A percentile compares a stretch with the other conserved stretches of the same genome.
Evolutionary conservation across 2,888 invertebrate species (phyloP).

Genomic region (Oegoconia quadripuncta): DNA sequence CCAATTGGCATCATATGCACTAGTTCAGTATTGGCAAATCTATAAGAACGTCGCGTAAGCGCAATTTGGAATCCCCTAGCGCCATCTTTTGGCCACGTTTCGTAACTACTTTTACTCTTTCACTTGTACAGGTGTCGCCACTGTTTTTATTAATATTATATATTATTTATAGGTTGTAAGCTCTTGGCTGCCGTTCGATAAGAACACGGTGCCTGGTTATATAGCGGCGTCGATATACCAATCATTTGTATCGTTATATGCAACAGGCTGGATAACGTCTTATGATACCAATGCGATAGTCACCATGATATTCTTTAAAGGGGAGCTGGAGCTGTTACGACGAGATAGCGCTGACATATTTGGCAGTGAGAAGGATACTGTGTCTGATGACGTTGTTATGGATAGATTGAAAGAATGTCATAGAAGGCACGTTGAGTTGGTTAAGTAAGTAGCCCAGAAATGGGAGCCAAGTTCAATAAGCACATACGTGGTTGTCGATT

Average conservation of each 20-base stretch:
- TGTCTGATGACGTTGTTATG: conserved; percentile 25
- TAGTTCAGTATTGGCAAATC: too few species aligned
- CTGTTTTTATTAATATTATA: conserved; percentile 46
- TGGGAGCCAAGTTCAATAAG: too few species aligned
- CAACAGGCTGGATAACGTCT: conserved; percentile 59
- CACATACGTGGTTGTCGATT: too few species aligned
- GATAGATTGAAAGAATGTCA: conserved; percentile 48
- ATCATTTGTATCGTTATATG: conserved; percentile 57
- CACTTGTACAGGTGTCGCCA: conserved; percentile 42
- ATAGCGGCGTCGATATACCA: conserved; percentile 47
- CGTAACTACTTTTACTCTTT: too few species aligned
- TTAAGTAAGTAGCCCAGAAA: conserved; percentile 61
- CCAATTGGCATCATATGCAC: too few species aligned
- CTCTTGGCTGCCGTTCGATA: neutral
- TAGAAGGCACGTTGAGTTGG: conserved; percentile 47
- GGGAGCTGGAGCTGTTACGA: conserved; percentile 51
- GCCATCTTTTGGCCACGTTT: too few species aligned
- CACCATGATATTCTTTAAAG: conserved; percentile 63
- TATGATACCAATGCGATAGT: conserved; percentile 64
- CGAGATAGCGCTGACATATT: conserved; percentile 50
- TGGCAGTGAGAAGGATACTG: conserved; percentile 26
- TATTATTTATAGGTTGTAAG: conserved; percentile 28
- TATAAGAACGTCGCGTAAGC: too few species aligned
- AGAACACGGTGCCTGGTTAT: conserved; percentile 28
- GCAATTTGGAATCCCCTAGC: too few species aligned